Conservation (phyloP, 2,113 vertebrate species). For the Aspiorhynchus laticeps region DNA sequence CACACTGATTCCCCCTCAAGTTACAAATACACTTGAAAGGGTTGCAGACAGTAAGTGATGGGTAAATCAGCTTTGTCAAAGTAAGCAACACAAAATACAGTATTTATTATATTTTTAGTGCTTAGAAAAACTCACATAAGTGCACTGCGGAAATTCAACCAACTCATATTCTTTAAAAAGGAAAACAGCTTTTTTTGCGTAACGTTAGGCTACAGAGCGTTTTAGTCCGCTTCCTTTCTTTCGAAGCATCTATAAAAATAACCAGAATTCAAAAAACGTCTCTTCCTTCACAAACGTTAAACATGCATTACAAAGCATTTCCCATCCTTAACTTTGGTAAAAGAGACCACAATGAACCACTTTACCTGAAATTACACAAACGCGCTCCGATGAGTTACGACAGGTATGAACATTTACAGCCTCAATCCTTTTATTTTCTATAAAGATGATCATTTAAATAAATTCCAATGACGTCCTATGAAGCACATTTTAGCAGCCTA, state of each 20-base stretch:
- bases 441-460: neutral
- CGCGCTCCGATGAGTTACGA: constrained; percentile 66
- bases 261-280: neutral
- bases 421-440: constrained; percentile 44
- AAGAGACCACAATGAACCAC: constrained; percentile 63
- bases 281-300: neutral
- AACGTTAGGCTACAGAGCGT: neutral
- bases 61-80: neutral
- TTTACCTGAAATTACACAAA: constrained; percentile 72
- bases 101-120: neutral
- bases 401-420: constrained; percentile 23
- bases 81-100: neutral
- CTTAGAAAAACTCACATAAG: neutral
- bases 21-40: neutral
- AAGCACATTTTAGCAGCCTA: neutral
- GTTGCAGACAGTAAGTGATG: neutral
- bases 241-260: neutral
- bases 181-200: neutral
- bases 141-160: neutral
- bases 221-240: neutral
- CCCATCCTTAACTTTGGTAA: constrained; percentile 7
- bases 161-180: neutral
- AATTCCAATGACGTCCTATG: neutral
- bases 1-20: neutral
- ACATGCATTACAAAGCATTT: constrained; percentile 50